Conservation (phyloP, 2,797 vertebrate genomes). For the Sebastes nivosus region DNA sequence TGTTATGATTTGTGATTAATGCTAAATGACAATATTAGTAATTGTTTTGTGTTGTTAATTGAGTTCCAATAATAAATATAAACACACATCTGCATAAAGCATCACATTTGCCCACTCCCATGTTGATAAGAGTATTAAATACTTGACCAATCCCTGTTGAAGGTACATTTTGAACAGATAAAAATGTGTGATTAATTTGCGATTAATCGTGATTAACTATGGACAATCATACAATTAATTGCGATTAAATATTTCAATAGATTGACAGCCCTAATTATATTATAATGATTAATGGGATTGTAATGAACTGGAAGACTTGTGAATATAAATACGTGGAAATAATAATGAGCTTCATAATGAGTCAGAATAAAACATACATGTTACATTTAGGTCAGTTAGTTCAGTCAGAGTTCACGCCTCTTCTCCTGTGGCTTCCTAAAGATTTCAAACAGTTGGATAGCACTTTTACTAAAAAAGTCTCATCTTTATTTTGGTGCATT, state of each 20-base stretch:
- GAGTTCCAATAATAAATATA: too few relatives aligned
- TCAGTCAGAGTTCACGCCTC: background rate
- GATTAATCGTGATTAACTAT: background rate
- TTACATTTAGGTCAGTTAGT: background rate
- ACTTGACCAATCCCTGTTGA: too few relatives aligned
- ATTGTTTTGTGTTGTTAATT: too few relatives aligned
- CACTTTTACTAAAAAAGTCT: background rate
- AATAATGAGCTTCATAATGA: background rate
- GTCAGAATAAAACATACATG: background rate
- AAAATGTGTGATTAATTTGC: too few relatives aligned
- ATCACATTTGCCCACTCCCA: accelerated
- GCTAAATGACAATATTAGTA: too few relatives aligned
- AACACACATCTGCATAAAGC: too few relatives aligned
- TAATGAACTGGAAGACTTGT: background rate
- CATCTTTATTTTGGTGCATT: conserved; percentile 37
- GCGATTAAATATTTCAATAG: too few relatives aligned
- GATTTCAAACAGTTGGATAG: background rate
- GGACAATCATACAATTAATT: too few relatives aligned
- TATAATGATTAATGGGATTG: background rate
- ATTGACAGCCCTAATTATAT: background rate
- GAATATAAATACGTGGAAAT: background rate
- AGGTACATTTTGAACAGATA: too few relatives aligned
- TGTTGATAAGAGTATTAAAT: too few relatives aligned
- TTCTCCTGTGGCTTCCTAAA: background rate
- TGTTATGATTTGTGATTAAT: too few relatives aligned